Evolutionary conservation across 2,113 vertebrate species (phyloP).

Genomic region (Proterorhinus semilunaris): DNA sequence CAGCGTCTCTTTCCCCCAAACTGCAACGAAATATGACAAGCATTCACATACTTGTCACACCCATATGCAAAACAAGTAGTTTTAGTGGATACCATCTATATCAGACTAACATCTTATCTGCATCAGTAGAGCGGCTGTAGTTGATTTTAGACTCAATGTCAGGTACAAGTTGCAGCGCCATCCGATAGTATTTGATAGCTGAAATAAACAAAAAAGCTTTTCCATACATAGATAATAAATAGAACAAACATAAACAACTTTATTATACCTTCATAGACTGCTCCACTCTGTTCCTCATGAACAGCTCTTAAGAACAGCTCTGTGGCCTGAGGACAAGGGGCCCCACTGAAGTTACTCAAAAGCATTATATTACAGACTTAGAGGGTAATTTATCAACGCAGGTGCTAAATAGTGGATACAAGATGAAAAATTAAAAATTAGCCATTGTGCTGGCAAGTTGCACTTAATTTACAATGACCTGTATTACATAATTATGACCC

Average conservation of each 20-base stretch:
- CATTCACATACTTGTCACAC: not conserved
- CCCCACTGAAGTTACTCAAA: conserved; percentile 7
- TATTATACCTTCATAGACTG: conserved; percentile 90
- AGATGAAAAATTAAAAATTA: too few relatives aligned
- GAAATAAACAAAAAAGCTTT: conserved; percentile 53
- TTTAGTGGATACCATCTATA: not conserved
- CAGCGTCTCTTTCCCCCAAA: conserved; percentile 80
- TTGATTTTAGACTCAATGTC: conserved; percentile 98
- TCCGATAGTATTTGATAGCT: conserved; percentile 99
- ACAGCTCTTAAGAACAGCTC: conserved; percentile 95
- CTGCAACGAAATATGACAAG: conserved; percentile 61
- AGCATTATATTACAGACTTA: not conserved
- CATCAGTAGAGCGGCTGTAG: conserved; percentile 87
- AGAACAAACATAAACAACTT: not conserved
- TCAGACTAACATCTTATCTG: conserved; percentile 88
- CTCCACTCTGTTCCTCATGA: conserved; percentile 94
- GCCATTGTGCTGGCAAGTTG: too few relatives aligned
- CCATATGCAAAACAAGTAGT: not conserved
- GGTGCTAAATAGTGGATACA: too few relatives aligned
- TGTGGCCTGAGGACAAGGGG: conserved; percentile 79
- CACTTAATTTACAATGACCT: too few relatives aligned
- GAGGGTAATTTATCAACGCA: too few relatives aligned
- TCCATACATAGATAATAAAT: not conserved
- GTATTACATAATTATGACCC: too few relatives aligned
- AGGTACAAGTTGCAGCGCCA: conserved; percentile 97